A percentile compares a stretch with the other conserved stretches of the same genome.
phyloP scores from a whole-genome alignment of 2,888 invertebrate species.

The Papilio elwesi region DNA sequence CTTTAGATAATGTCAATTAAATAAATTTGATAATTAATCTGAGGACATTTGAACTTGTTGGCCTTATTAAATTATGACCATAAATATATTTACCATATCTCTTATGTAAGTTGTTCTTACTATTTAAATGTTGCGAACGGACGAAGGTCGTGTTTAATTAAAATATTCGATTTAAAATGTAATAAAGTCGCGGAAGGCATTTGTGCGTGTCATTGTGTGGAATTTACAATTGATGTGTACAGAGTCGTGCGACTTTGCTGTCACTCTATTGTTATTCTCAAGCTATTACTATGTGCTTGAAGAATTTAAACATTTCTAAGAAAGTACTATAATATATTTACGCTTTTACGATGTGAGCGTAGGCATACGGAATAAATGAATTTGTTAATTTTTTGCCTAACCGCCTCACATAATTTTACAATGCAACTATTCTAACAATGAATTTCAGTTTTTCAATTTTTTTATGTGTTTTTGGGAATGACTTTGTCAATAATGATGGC shows the following conservation, averaged over 20 bases:
- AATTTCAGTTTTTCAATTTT: neutral
- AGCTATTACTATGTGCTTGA: neutral
- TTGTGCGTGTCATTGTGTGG: neutral
- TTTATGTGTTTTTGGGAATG: neutral
- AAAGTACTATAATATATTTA: constrained; percentile 10
- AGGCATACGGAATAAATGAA: neutral
- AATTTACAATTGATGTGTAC: constrained; percentile 18
- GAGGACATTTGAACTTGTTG: constrained; percentile 4
- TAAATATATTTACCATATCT: constrained; percentile 5
- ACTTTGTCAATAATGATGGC: too few relatives aligned
- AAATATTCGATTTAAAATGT: neutral
- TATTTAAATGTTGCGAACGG: constrained; percentile 2
- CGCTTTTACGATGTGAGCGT: neutral
- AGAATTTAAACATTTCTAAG: constrained; percentile 14
- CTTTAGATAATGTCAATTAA: neutral
- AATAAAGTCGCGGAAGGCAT: neutral
- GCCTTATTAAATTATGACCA: neutral
- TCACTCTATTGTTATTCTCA: constrained; percentile 12
- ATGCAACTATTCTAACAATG: neutral
- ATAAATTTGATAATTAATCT: neutral
- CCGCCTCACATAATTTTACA: neutral
- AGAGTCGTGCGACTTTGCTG: neutral
- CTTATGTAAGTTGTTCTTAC: too few relatives aligned
- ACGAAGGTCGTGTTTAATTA: neutral
- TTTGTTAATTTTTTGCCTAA: neutral